Evolutionary conservation across 2,797 vertebrate species (phyloP).

Genomic region (Mallotus villosus): DNA sequence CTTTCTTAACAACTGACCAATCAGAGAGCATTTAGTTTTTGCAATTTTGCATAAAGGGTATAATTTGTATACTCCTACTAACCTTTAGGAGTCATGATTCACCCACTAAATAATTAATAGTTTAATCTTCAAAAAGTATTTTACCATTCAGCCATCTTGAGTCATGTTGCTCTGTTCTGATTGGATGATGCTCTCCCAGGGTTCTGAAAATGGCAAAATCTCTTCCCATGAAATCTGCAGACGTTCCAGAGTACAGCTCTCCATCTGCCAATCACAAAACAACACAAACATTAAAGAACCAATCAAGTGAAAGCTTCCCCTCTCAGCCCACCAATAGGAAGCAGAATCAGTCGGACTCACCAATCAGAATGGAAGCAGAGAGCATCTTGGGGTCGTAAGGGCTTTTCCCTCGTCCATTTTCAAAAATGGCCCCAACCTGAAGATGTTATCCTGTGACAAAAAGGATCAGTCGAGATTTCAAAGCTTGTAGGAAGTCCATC

Average conservation of each 20-base stretch:
- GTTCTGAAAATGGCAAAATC: slow-evolving; percentile 97
- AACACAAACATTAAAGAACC: slow-evolving; percentile 41
- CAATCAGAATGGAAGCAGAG: slow-evolving; percentile 91
- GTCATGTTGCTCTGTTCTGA: slow-evolving; percentile 94
- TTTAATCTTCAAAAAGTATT: background rate
- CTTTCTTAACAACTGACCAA: slow-evolving; percentile 22
- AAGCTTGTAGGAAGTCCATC: slow-evolving; percentile 33
- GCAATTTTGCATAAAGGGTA: background rate
- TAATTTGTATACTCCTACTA: background rate
- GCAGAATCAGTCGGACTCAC: slow-evolving; percentile 67
- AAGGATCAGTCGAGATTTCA: slow-evolving; percentile 53
- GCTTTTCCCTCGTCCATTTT: slow-evolving; percentile 95
- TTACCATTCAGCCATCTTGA: slow-evolving; percentile 96
- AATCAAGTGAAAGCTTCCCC: background rate
- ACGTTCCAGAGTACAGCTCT: slow-evolving; percentile 93
- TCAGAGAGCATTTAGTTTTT: slow-evolving; percentile 3
- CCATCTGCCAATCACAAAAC: slow-evolving; percentile 78
- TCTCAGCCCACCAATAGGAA: slow-evolving; percentile 32
- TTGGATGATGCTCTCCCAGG: slow-evolving; percentile 91
- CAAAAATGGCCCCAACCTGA: slow-evolving; percentile 87
- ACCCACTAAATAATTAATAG: background rate
- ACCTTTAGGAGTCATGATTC: background rate
- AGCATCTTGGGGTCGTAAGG: slow-evolving; percentile 93
- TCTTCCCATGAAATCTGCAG: slow-evolving; percentile 96
- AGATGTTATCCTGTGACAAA: slow-evolving; percentile 84